phyloP scores from a whole-genome alignment of 2,113 vertebrate species.

The Hippocampus mohnikei region DNA sequence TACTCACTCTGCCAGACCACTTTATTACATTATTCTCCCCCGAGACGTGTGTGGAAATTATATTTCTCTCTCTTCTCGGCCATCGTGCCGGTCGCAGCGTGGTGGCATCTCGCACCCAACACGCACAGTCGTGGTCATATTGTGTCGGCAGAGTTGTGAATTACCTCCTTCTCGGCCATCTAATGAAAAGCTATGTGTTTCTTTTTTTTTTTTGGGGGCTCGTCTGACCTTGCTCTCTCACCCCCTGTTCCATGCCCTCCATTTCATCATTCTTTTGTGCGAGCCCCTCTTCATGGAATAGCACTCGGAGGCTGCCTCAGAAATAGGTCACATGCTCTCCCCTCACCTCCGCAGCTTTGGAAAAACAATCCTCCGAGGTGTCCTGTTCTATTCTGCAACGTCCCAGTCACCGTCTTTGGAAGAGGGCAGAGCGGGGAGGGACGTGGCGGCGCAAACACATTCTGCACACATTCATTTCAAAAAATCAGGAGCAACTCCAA shows the following conservation, averaged over 20 bases:
- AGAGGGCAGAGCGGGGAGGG: background rate
- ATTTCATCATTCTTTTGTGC: slow-evolving; percentile 61
- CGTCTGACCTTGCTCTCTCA: slow-evolving; percentile 60
- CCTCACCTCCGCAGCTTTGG: slow-evolving; percentile 61
- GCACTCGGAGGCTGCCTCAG: slow-evolving; percentile 46
- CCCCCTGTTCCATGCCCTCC: slow-evolving; percentile 16
- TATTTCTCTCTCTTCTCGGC: slow-evolving; percentile 57
- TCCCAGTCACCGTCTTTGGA: slow-evolving; percentile 41
- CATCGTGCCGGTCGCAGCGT: slow-evolving; percentile 52
- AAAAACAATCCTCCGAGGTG: slow-evolving; percentile 57
- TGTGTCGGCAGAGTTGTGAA: slow-evolving; percentile 66
- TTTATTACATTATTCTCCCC: slow-evolving; percentile 41
- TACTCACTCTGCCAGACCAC: slow-evolving; percentile 14
- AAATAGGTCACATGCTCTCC: slow-evolving; percentile 69
- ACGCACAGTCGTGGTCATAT: slow-evolving; percentile 44
- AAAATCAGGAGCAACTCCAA: slow-evolving; percentile 41
- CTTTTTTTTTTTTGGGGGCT: slow-evolving; percentile 45
- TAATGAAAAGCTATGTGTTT: slow-evolving; percentile 67
- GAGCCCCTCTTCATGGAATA: slow-evolving; percentile 52
- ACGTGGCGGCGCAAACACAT: background rate
- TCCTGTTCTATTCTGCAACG: slow-evolving; percentile 49
- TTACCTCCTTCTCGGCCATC: slow-evolving; percentile 61
- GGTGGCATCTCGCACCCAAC: slow-evolving; percentile 51
- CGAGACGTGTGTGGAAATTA: slow-evolving; percentile 43
- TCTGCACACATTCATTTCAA: slow-evolving; percentile 8